phyloP scores from a whole-genome alignment of 2,888 invertebrate species.

The Noctua janthe region DNA sequence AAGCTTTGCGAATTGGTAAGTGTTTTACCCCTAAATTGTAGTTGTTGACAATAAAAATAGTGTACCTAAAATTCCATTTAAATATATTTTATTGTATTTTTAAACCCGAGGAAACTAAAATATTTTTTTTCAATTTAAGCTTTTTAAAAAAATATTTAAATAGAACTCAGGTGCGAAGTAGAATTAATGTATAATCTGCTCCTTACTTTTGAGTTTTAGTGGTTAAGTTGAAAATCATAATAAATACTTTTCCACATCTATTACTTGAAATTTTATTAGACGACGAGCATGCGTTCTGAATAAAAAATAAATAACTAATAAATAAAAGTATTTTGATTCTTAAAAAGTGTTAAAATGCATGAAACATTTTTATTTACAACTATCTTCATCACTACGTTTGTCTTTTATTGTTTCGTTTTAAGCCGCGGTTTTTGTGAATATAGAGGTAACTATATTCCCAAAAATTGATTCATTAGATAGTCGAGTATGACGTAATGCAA shows the following conservation, averaged over 20 bases:
- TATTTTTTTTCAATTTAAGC: background rate
- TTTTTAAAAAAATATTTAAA: no score
- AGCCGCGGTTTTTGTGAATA: no score
- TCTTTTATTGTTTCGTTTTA: no score
- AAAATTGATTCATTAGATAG: no score
- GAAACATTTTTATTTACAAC: background rate
- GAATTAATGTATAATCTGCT: background rate
- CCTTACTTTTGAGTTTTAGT: background rate
- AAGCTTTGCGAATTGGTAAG: constrained; percentile 13
- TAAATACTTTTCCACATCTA: background rate
- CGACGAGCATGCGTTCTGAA: background rate
- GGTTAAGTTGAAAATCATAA: background rate
- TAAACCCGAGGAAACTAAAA: background rate
- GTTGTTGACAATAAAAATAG: constrained; percentile 30
- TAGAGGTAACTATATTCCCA: no score
- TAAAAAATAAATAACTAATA: no score
- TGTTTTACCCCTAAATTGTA: background rate
- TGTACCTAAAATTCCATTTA: constrained; percentile 2
- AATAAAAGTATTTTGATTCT: no score
- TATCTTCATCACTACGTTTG: background rate
- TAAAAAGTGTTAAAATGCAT: no score
- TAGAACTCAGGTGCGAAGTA: background rate
- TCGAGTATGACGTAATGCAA: no score
- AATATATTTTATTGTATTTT: background rate
- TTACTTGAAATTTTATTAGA: background rate